phyloP scores from a whole-genome alignment of 2,888 invertebrate species.

The Trissoscelio sp. region DNA sequence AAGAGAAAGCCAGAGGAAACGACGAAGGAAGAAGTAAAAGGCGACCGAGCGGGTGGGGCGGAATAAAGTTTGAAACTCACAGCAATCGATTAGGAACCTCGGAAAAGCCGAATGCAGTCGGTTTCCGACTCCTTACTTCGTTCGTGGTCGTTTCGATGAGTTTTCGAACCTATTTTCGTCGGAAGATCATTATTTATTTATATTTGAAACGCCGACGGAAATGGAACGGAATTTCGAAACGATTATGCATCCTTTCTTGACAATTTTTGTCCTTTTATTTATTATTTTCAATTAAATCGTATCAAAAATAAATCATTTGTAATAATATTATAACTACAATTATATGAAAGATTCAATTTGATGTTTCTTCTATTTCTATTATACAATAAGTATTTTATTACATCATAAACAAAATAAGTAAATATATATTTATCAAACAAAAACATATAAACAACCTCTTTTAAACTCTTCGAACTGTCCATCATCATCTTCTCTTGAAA shows the following conservation, averaged over 20 bases:
- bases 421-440: too few relatives aligned
- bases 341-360: too few relatives aligned
- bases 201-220: constrained; percentile 5
- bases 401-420: too few relatives aligned
- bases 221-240: neutral
- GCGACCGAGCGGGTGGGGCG: constrained; percentile 68
- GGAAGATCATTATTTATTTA: constrained; percentile 41
- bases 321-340: too few relatives aligned
- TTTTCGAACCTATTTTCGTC: constrained; percentile 40
- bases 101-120: constrained; percentile 75
- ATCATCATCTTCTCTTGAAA: neutral
- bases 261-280: neutral
- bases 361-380: too few relatives aligned
- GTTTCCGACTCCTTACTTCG: constrained; percentile 64
- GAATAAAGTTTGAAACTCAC: constrained; percentile 80
- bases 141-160: constrained; percentile 55
- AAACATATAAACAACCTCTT: neutral
- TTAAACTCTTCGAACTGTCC: constrained; percentile 1
- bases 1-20: constrained; percentile 5
- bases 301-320: too few relatives aligned
- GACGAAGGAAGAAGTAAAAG: constrained; percentile 65
- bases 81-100: constrained; percentile 80
- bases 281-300: too few relatives aligned
- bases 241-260: neutral
- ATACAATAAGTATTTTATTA: too few relatives aligned